Evolutionary conservation across 2,888 invertebrate genomes (phyloP), one percentile per base, ranked within the genome.

Genomic region (Timema podura): DNA sequence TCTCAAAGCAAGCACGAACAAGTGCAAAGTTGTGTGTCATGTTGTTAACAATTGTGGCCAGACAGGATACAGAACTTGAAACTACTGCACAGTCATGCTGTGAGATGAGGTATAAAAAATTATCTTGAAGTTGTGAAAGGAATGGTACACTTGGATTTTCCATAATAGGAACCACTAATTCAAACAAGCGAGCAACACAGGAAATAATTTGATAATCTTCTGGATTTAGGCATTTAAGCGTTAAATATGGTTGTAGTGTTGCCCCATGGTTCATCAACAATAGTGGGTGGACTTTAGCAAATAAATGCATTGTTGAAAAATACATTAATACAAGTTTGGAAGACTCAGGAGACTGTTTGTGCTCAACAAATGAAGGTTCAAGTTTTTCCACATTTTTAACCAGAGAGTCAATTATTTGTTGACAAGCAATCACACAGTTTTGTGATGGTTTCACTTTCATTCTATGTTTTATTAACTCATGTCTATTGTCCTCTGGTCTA

Each of bases 21-120:
- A 61, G 30, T 61, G 30, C 61, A 61, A 10, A 13, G 61, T 61
- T 61, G 44, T 61, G 30, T 44, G 61, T 61, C 10, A 61, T n/a
- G 13, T 8, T 61, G 61, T 30, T 30, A 30, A 44, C 30, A 61
- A 61, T 61, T 11, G 61, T 44, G 30, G 61, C 61, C 8, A 61
- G 61, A 61, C 61, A 61, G 11, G 45, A 61, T 5, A 61, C 45
- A 15, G 44, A 61, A 13, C 44, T 61, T 30, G 30, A 30, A 30
- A 30, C 30, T 30, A 30, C 3, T 30, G 30, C 30, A 30, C 30
- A 30, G 30, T 30, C 30, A 30, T 30, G 30, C 30, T 30, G 30
- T 30, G 30, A 30, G 30, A 30, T 30, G 30, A 30, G 30, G 30
- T 30, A 30, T 30, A 30, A 30, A 3, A 30, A 30, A 30, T 30